Base-by-base conservation (phyloP, 2,797 vertebrate species). In the Enteromius argenteus region DNA sequence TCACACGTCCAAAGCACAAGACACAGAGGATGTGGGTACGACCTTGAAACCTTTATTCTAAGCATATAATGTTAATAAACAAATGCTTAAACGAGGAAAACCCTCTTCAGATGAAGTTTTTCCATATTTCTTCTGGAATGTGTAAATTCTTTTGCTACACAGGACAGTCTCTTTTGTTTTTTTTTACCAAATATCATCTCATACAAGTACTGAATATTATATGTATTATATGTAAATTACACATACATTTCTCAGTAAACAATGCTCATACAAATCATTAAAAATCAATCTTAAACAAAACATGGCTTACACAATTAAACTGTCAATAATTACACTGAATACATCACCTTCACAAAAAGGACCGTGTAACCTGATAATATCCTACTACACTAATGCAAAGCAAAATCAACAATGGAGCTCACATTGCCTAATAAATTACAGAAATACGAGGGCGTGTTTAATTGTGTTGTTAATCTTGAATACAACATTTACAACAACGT, bases 291-390 rank as follows among this genome's bases (percentile, higher is more conserved):
- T 13, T 56, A 37, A 56, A 35, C 69, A 17, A 27, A 72, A 30
- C 15, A 2, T 49, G 2, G 68, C 21, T 23, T 23, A 44, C 58
- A 62, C 1, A 11, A 8, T 17, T 72, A 32, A 30, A 19, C 71
- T 51, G 44, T 32, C 44, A 32, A 73, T 73, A 73, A 51, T 73
- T 73, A 73, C 71, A 35, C 71, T 21, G 27, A 35, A 51, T n/a
- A 4, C 49, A 75, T 27, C n/a, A 42, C 46, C 19, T 74, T 74
- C 46, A 74, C 72, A 53, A 21, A 42, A 51, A 51, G 27, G 27
- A 32, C 17, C 13, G 9, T 32, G 44, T 27, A 32, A 74, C 13
- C 30, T 21, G 19, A n/a, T 17, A 15, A 76, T 1, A 14, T 60
- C n/a, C n/a, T 17, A 27, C 35, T 1, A 14, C 32, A 23, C 73